These are phyloP conservation scores for Chymomyza fuscimana DNA, from an alignment of 2,888 invertebrate species.

Conservation along the genomic window DNA sequence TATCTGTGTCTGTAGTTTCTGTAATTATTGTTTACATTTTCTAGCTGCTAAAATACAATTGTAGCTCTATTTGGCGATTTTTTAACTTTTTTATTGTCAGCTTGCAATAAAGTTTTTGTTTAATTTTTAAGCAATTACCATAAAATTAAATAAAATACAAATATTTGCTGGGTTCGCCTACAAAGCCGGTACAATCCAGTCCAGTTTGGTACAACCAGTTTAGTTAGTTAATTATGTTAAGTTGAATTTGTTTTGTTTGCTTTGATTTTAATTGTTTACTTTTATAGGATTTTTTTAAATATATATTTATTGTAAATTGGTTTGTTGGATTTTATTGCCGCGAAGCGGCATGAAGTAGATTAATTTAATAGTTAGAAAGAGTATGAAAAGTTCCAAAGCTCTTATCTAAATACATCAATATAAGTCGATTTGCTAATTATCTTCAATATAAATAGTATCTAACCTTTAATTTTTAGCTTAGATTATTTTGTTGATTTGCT, in stretches of 20 bases:
- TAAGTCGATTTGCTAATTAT: too few species aligned
- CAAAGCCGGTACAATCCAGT: background rate
- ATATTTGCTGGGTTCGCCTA: background rate
- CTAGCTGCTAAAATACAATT: background rate
- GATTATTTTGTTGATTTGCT: too few species aligned
- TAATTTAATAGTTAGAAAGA: background rate
- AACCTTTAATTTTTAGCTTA: too few species aligned
- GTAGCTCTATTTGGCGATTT: background rate
- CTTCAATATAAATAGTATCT: too few species aligned
- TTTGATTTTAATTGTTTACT: background rate
- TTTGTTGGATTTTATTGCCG: background rate
- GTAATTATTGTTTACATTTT: background rate
- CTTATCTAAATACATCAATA: too few species aligned
- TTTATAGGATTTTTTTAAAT: background rate
- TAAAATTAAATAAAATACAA: background rate
- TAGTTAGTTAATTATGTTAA: background rate
- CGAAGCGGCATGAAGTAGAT: background rate
- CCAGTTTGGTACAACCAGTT: background rate
- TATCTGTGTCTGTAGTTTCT: background rate
- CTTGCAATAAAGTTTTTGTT: background rate
- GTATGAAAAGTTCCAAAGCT: too few species aligned
- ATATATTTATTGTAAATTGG: background rate
- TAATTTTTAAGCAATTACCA: background rate
- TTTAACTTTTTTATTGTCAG: background rate
- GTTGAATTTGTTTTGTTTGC: background rate